Percentiles rank a stretch among this genome's conserved stretches.
Conservation (phyloP, 2,113 vertebrate genomes). For the Microcebus ravelobensis region DNA sequence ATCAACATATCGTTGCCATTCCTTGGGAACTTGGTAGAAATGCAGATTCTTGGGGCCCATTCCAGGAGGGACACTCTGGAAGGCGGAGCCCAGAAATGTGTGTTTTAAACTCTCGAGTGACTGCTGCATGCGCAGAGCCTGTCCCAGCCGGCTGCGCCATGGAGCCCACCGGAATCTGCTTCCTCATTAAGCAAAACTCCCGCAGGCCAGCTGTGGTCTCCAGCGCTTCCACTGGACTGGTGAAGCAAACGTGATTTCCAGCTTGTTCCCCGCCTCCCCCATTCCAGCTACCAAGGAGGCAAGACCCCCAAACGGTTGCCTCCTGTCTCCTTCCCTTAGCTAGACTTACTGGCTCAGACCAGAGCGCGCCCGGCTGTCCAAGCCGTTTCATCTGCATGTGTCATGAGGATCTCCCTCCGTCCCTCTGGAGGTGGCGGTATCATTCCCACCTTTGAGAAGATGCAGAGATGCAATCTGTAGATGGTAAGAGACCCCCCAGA, state of each 20-base stretch:
- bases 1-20: not conserved
- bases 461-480: no score
- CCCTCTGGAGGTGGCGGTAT: not conserved
- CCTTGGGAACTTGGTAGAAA: not conserved
- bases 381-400: no score
- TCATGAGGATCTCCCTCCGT: no score
- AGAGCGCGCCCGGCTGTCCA: not conserved
- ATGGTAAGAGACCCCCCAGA: not conserved
- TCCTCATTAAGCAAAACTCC: not conserved
- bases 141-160: not conserved
- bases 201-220: no score
- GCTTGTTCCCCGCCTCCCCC: not conserved
- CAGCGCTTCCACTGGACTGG: no score
- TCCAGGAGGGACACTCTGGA: not conserved
- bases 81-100: not conserved
- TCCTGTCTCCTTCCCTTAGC: not conserved
- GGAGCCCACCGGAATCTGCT: not conserved
- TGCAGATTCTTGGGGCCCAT: not conserved
- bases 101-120: not conserved
- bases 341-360: no score
- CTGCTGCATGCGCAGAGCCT: not conserved
- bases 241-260: not conserved
- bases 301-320: not conserved
- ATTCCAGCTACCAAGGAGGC: no score
- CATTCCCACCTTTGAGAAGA: not conserved